These are phyloP conservation scores for Bubo scandiacus DNA, from an alignment of 2,113 vertebrate genomes.

Conservation along the genomic window DNA sequence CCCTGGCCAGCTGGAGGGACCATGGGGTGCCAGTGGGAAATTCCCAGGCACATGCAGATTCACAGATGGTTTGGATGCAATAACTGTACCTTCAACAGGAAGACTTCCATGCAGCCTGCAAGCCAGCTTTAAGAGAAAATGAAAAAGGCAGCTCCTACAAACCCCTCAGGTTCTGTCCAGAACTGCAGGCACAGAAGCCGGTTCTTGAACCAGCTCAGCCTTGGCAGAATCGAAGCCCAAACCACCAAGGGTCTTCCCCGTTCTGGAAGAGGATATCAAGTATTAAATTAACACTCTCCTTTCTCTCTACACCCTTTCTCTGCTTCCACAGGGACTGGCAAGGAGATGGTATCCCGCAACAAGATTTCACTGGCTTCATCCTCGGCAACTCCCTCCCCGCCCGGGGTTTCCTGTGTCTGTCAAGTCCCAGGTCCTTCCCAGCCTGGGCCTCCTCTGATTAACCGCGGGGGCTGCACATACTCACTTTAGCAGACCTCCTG, in stretches of 20 bases:
- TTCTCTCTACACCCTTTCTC: not conserved
- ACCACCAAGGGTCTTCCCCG: not conserved
- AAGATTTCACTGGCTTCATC: not conserved
- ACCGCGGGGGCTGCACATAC: rapidly evolving
- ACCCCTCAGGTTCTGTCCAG: not conserved
- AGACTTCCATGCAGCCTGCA: not conserved
- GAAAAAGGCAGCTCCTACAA: not conserved
- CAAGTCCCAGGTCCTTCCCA: not conserved
- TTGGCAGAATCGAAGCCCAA: not conserved
- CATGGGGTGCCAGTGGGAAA: not conserved
- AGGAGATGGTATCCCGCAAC: not conserved
- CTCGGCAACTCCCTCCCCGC: not conserved
- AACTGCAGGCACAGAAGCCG: not conserved
- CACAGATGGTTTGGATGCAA: not conserved
- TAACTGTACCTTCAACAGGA: not conserved
- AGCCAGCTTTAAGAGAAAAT: not conserved
- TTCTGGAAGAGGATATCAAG: not conserved
- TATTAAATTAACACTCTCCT: not conserved
- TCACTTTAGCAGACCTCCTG: not conserved
- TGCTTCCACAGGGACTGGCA: not conserved
- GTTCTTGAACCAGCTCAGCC: not conserved
- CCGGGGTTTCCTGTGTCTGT: not conserved
- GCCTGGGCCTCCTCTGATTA: not conserved
- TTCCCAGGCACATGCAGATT: not conserved
- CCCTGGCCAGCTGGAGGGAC: not conserved